Base-by-base conservation (phyloP, 2,797 vertebrate genomes). In the Micropoecilia bifurca region DNA sequence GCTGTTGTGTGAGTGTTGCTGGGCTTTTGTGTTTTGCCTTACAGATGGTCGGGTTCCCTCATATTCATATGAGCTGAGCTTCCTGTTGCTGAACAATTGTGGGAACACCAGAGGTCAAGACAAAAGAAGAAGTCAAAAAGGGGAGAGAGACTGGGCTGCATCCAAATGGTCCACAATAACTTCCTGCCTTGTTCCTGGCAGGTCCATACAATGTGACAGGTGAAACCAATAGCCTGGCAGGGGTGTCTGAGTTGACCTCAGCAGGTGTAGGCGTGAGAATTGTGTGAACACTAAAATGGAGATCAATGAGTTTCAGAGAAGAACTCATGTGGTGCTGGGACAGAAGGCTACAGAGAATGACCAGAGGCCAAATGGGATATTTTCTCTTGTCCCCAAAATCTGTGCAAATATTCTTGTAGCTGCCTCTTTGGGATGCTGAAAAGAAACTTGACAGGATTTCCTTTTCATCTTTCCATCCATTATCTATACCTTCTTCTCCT, bases 21-120 rank as follows among this genome's bases (percentile, higher is more conserved):
- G 55, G 30, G 77, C 72, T 68, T 79, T 93, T 95, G 90, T 75
- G 86, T 83, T 83, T 93, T 94, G 88, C 93, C 95, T 47, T 96
- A 95, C 98, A 99, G 97, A 97, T 98, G 98, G 97, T 96, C 94
- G 96, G 96, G 95, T 96, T 97, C 96, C 95, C 95, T 97, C 83
- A 95, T 96, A 96, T 96, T 97, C 95, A 96, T 96, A 96, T 95
- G 92, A 93, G 94, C 96, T 83, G 84, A 74, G 89, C 74, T 94
- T 95, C 94, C 91, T 94, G 92, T 76, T 6, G 48, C 78, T 94
- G 94, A 97, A 99, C 98, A 99, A 98, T 99, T 91, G 97, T 98
- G 97, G 97, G 98, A 99, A 99, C 96, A 89, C 76, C 92, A 93
- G 90, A 92, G 94, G 92, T 92, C 91, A 91, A 88, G 91, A 94